Conservation (phyloP, 2,888 invertebrate genomes). For the Pyrgus malvae region DNA sequence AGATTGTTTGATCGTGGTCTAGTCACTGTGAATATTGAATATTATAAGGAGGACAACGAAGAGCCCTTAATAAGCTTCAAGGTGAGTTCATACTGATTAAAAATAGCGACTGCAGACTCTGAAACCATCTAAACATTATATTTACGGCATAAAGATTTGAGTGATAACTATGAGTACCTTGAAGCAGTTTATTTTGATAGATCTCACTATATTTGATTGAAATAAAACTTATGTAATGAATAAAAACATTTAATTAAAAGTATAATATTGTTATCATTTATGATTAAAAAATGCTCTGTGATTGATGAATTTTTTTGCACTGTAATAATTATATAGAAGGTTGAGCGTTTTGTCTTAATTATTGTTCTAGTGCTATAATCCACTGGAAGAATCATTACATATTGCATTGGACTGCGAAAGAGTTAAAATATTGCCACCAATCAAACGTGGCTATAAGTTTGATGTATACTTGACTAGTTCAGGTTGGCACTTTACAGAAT, state of each 20-base stretch:
- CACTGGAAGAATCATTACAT: conserved; percentile 89
- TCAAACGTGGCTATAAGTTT: conserved; percentile 90
- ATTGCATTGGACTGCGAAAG: conserved; percentile 87
- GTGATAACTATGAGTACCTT: background rate
- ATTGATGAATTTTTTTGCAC: too few relatives aligned
- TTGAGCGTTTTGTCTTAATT: conserved; percentile 61
- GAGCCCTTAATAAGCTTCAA: conserved; percentile 88
- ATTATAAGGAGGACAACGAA: conserved; percentile 88
- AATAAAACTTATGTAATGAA: too few relatives aligned
- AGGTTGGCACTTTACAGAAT: conserved; percentile 83
- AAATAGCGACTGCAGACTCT: conserved; percentile 28
- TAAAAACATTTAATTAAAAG: too few relatives aligned
- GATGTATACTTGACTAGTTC: conserved; percentile 94
- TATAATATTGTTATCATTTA: too few relatives aligned
- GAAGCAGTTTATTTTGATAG: too few relatives aligned
- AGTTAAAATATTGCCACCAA: conserved; percentile 90
- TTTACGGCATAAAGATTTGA: background rate
- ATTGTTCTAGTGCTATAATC: conserved; percentile 86
- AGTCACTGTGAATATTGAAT: conserved; percentile 91
- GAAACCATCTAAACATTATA: background rate
- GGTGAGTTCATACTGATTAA: conserved; percentile 75
- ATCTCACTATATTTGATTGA: too few relatives aligned
- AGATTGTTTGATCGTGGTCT: conserved; percentile 89
- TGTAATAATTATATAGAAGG: conserved; percentile 41
- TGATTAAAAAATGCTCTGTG: too few relatives aligned